Base-by-base conservation (phyloP, 2,888 invertebrate species). In the Cephus spinipes region DNA sequence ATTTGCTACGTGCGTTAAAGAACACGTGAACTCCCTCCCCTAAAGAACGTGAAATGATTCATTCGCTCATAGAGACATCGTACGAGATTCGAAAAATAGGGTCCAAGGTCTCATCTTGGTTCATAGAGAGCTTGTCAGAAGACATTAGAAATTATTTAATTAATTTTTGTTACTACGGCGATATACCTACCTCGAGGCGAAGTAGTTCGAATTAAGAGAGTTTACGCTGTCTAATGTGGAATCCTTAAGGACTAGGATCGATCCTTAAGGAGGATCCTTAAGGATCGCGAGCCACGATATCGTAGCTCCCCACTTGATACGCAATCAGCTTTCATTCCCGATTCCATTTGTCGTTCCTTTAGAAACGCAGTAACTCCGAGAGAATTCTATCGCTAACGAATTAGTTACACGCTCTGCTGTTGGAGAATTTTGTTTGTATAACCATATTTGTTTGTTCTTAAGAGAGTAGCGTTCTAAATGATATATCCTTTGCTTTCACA, bases 401-500 rank as follows among this genome's bases (percentile, higher is more conserved):
- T 2, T 23, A 6, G 9, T 23, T 6, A 55, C 9, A 55, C 9
- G 55, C 55, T 23, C 23, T 55, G 55, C 55, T 55, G 4, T 23
- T 55, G 55, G 55, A 55, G 55, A 55, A 55, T 55, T 55, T 55
- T 55, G 23, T 9, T 40, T 9, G 23, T 23, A 55, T 1, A 6
- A 23, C 9, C 55, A 23, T 9, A 55, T 23, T 23, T 23, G 2
- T 55, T 15, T 23, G 23, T 23, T 15, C 23, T 2, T 1, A 15
- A 23, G 55, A 23, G 55, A 55, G 23, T 9, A 23, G 23, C 23
- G 9, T 68, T 76, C 12, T 36, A 23, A 30, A 71, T 30, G 33
- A 33, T n/a, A 4, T 34, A 3, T 71, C 9, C 11, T 71, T 74
- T 36, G 30, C 12, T 34, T 40, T 36, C 79, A 31, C 77, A 86